Conservation (phyloP, 2,888 invertebrate genomes). For the Conus canariensis region DNA sequence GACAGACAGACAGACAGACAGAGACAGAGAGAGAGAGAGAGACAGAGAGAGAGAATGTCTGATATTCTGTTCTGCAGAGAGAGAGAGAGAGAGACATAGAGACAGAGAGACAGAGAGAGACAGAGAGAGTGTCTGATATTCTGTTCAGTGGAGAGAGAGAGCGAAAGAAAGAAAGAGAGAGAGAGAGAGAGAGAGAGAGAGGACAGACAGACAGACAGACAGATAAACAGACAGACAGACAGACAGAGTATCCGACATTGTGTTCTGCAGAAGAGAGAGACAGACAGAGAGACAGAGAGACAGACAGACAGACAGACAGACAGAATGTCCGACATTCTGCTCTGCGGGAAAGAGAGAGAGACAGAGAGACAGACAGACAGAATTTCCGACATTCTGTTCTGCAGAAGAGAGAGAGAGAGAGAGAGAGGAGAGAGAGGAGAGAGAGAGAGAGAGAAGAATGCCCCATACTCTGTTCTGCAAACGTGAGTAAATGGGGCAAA, state of each 20-base stretch:
- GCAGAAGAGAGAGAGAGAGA: background rate
- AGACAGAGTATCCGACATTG: too few relatives aligned
- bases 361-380: background rate
- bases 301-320: constrained; percentile 10
- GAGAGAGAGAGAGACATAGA: background rate
- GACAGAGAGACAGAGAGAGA: constrained; percentile 18
- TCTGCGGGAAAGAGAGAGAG: background rate
- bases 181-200: too few relatives aligned
- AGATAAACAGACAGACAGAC: too few relatives aligned
- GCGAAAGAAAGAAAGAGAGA: background rate
- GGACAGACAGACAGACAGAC: too few relatives aligned
- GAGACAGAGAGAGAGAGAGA: background rate
- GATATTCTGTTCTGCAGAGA: background rate
- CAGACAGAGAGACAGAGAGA: background rate
- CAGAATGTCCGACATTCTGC: background rate
- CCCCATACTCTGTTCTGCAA: background rate
- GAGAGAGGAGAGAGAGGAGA: too few relatives aligned
- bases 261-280: background rate
- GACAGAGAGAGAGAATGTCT: background rate
- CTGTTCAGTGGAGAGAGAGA: too few relatives aligned
- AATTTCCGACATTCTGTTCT: background rate
- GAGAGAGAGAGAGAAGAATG: too few relatives aligned
- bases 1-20: constrained; percentile 8
- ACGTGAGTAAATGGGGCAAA: background rate
- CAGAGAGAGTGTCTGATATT: background rate